Conservation (phyloP, 2,113 vertebrate species). For the Naja naja region DNA sequence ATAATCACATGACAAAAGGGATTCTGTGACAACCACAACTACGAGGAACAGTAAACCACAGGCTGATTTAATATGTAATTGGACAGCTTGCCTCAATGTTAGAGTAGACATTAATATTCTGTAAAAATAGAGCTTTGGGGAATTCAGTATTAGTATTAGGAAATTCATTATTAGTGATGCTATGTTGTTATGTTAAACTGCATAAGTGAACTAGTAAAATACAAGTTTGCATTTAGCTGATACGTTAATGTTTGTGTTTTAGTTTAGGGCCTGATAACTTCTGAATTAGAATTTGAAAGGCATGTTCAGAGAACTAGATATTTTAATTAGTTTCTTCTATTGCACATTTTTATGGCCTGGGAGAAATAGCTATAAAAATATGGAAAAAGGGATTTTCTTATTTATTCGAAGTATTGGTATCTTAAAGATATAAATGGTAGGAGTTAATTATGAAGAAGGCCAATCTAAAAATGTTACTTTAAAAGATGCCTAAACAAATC, state of each 20-base stretch:
- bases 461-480: not conserved
- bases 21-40: not conserved
- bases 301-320: not conserved
- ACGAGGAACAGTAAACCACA: not conserved
- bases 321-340: not conserved
- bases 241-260: not conserved
- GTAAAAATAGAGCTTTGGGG: not conserved
- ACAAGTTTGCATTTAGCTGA: not conserved
- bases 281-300: not conserved
- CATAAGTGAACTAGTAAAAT: not conserved
- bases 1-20: not conserved
- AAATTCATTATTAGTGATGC: not conserved
- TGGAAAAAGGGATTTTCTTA: not conserved
- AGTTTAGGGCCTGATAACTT: not conserved
- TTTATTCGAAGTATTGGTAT: not conserved
- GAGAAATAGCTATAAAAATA: not conserved
- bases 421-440: not conserved
- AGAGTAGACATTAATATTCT: not conserved
- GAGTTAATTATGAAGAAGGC: not conserved
- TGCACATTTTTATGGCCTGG: not conserved
- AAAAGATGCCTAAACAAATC: not conserved
- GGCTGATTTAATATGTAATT: not conserved
- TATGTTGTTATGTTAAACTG: not conserved
- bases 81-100: not conserved
- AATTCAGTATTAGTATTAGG: not conserved